Percentiles rank a stretch among this genome's conserved stretches.
Conservation (phyloP, 2,797 vertebrate species). For the Melanogrammus aeglefinus region DNA sequence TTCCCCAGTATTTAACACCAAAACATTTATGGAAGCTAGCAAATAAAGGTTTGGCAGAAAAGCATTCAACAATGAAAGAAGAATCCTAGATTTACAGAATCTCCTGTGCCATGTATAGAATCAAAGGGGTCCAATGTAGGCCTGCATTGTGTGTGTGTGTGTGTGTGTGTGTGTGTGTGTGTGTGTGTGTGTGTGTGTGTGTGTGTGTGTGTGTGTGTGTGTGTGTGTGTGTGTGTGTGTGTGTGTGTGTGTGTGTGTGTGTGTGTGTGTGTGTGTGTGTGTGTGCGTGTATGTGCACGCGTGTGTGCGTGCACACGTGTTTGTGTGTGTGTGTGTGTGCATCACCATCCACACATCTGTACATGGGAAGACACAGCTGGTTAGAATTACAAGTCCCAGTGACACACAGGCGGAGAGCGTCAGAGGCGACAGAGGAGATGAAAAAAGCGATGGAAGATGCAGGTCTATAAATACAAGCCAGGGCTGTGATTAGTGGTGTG, state of each 20-base stretch:
- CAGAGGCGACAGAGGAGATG: slow-evolving; percentile 55
- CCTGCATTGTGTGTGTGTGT: neutral
- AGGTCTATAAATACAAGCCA: slow-evolving; percentile 75
- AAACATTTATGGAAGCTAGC: neutral
- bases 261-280: slow-evolving; percentile 6
- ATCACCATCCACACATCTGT: slow-evolving; percentile 17
- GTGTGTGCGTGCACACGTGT: neutral
- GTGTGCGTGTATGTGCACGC: slow-evolving; percentile 39
- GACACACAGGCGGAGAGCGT: slow-evolving; percentile 50
- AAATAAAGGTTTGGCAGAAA: neutral
- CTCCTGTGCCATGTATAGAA: neutral
- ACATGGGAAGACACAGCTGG: slow-evolving; percentile 68
- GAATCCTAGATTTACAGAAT: neutral
- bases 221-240: slow-evolving; percentile 20
- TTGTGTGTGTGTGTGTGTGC: slow-evolving; percentile 40
- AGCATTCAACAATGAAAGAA: neutral
- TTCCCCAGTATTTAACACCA: neutral
- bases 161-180: neutral
- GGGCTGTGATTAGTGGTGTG: slow-evolving; percentile 79
- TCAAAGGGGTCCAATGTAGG: neutral
- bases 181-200: slow-evolving; percentile 1
- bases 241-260: slow-evolving; percentile 7
- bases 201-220: neutral
- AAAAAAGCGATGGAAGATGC: slow-evolving; percentile 71
- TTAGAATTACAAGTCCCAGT: slow-evolving; percentile 74